Percentiles rank a stretch among this genome's conserved stretches.
phyloP scores from a whole-genome alignment of 2,113 vertebrate species.

The Engystomops pustulosus region DNA sequence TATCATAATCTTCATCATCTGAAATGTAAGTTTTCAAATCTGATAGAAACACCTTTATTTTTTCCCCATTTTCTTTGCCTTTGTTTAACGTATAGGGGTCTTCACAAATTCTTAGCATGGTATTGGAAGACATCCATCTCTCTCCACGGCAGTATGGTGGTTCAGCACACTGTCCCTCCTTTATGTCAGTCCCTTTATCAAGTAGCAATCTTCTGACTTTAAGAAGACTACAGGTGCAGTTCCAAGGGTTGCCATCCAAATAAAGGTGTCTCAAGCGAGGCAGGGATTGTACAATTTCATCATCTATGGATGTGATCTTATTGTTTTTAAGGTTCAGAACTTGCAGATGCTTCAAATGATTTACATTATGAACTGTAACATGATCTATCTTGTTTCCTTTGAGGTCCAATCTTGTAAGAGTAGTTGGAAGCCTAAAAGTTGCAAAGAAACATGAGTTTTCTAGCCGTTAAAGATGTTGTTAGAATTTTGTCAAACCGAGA shows the following conservation, averaged over 20 bases:
- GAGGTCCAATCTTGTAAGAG: conserved; percentile 78
- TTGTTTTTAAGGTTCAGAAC: conserved; percentile 84
- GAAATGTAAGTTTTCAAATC: conserved; percentile 63
- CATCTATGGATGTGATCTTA: conserved; percentile 74
- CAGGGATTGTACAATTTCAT: conserved; percentile 71
- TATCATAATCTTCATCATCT: conserved; percentile 79
- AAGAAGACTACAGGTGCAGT: conserved; percentile 80
- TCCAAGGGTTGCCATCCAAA: conserved; percentile 83
- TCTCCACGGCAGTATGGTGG: conserved; percentile 73
- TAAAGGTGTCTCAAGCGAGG: conserved; percentile 77
- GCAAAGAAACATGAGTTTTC: neutral
- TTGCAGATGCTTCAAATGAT: conserved; percentile 78
- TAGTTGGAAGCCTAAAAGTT: conserved; percentile 76
- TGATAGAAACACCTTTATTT: conserved; percentile 53
- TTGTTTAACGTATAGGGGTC: conserved; percentile 61
- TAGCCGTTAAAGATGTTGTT: neutral
- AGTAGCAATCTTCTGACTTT: conserved; percentile 70
- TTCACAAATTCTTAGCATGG: conserved; percentile 74
- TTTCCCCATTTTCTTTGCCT: conserved; percentile 56
- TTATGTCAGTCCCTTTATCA: conserved; percentile 76
- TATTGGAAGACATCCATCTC: conserved; percentile 78
- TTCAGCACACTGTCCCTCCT: conserved; percentile 73
- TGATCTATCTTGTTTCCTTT: conserved; percentile 78
- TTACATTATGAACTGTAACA: conserved; percentile 74
- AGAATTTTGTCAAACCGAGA: no score